Conservation (phyloP, 2,113 vertebrate genomes). For the pig (Sus scrofa) region T2T-Sscrofa CM000813.6:127050001-127050500, state of each 20-base stretch:
- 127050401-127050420: background rate
- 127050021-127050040: background rate
- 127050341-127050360: background rate
- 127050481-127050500: background rate
- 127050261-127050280: too few relatives aligned
- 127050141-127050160: background rate
- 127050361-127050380: background rate
- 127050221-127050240: background rate
- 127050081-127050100: background rate
- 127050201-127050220: background rate
- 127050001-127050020: background rate
- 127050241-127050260: background rate
- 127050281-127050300: background rate
- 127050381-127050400: background rate
- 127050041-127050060: background rate
- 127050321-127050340: background rate
- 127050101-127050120: background rate
- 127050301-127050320: background rate
- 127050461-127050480: background rate
- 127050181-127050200: background rate
- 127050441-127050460: background rate
- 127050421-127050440: background rate
- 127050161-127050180: background rate
- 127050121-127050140: background rate
- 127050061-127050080: background rate